phyloP scores from a whole-genome alignment of 2,797 vertebrate genomes.

The Rhinophrynus dorsalis region DNA sequence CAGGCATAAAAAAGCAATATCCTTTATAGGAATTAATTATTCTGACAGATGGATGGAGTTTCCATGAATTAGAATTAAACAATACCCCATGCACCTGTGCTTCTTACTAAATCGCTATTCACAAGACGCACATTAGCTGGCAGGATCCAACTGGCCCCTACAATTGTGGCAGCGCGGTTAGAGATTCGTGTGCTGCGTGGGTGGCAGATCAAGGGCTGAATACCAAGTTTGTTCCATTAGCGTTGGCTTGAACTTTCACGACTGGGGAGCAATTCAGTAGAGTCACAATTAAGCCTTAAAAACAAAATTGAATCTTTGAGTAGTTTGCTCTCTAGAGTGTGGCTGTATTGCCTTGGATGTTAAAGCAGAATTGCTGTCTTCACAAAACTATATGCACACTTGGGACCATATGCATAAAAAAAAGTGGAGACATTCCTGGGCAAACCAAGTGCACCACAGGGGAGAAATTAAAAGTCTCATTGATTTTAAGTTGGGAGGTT shows the following conservation, averaged over 20 bases:
- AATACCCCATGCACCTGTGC: conserved; percentile 29
- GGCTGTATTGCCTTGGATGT: background rate
- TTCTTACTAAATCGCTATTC: conserved; percentile 18
- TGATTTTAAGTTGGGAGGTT: too few relatives aligned
- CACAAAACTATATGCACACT: background rate
- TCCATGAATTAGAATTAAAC: conserved; percentile 21
- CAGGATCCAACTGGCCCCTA: conserved; percentile 11
- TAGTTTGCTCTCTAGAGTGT: conserved; percentile 3
- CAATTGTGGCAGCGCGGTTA: conserved; percentile 1
- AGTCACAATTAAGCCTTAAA: conserved; percentile 30
- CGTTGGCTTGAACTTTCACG: conserved; percentile 14
- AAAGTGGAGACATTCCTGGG: too few relatives aligned
- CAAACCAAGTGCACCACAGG: too few relatives aligned
- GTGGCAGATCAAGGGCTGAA: conserved; percentile 28
- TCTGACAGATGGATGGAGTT: conserved; percentile 26
- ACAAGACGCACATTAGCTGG: conserved; percentile 1
- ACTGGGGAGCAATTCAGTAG: conserved; percentile 29
- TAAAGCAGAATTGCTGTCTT: background rate
- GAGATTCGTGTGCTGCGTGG: conserved; percentile 11
- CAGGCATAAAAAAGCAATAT: conserved; percentile 1
- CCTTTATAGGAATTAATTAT: background rate
- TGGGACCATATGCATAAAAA: too few relatives aligned
- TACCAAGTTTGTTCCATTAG: conserved; percentile 20
- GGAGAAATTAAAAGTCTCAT: too few relatives aligned
- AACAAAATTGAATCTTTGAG: conserved; percentile 21